Conservation (phyloP, 2,113 vertebrate species). For the Alethe castanea region DNA sequence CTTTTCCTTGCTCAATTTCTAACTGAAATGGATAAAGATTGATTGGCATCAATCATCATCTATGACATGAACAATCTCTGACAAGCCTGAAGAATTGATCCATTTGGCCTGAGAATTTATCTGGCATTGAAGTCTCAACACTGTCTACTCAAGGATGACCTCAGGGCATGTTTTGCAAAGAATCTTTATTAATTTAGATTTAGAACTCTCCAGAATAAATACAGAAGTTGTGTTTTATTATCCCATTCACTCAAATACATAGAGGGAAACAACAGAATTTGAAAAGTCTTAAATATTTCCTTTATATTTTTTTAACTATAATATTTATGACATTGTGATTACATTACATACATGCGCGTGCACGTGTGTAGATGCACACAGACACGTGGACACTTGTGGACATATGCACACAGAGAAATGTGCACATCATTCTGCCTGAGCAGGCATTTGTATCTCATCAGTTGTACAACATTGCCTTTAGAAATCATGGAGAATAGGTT, state of each 20-base stretch:
- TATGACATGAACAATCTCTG: neutral
- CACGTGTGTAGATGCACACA: neutral
- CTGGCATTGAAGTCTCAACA: neutral
- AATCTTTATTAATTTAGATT: neutral
- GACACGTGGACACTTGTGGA: neutral
- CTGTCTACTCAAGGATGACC: neutral
- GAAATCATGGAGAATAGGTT: neutral
- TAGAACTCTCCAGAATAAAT: neutral
- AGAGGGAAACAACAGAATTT: neutral
- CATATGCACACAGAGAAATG: neutral
- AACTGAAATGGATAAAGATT: neutral
- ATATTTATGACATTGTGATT: neutral
- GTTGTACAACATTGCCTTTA: neutral
- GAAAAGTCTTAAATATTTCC: neutral
- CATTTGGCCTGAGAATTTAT: neutral
- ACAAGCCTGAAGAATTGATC: neutral
- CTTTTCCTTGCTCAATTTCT: neutral
- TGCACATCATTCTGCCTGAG: neutral
- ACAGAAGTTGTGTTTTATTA: neutral
- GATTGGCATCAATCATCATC: neutral
- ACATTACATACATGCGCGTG: neutral
- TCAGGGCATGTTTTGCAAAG: neutral
- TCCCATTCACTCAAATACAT: neutral
- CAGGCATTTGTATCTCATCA: neutral
- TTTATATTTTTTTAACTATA: neutral